Conservation (phyloP, 2,888 invertebrate genomes). For the Trissolcus brochymenae region DNA sequence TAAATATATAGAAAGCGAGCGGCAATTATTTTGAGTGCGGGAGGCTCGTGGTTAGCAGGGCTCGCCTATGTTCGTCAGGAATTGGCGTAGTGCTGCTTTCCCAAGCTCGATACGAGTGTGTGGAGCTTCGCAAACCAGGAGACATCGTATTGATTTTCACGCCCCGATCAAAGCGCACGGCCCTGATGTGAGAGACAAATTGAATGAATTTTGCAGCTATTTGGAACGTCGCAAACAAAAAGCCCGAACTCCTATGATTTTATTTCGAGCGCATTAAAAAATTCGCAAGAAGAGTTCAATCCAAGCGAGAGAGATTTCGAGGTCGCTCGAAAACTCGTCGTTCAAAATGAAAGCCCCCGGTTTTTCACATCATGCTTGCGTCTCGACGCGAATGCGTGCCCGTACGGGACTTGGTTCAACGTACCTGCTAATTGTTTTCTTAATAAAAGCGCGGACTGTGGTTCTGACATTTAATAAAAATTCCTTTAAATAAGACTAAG, state of each 20-base stretch:
- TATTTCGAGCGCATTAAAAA: conserved; percentile 8
- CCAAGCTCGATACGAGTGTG: conserved; percentile 33
- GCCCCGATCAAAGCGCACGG: conserved; percentile 64
- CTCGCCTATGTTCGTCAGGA: background rate
- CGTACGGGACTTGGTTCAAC: conserved; percentile 9
- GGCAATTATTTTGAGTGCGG: conserved; percentile 69
- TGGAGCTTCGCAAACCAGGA: conserved; percentile 52
- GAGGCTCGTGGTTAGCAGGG: conserved; percentile 42
- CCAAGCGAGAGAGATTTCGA: conserved; percentile 73
- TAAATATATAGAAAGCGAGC: conserved; percentile 67
- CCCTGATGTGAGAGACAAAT: conserved; percentile 15
- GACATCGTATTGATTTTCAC: conserved; percentile 74
- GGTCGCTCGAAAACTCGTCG: conserved; percentile 74
- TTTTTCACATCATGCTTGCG: conserved; percentile 55
- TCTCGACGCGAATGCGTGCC: conserved; percentile 65
- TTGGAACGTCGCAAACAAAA: too few species aligned
- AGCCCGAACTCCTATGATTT: background rate
- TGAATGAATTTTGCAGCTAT: background rate
- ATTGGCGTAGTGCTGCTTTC: background rate
- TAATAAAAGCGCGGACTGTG: conserved; percentile 95
- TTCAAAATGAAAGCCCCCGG: conserved; percentile 62
- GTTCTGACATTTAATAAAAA: conserved; percentile 94
- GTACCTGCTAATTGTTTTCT: conserved; percentile 97
- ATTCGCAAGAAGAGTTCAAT: conserved; percentile 58
- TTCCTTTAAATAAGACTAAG: conserved; percentile 85